Evolutionary conservation across 2,797 vertebrate species (phyloP), one percentile per base, ranked within the genome.

Genomic region (Corythornis leucogaster): DNA sequence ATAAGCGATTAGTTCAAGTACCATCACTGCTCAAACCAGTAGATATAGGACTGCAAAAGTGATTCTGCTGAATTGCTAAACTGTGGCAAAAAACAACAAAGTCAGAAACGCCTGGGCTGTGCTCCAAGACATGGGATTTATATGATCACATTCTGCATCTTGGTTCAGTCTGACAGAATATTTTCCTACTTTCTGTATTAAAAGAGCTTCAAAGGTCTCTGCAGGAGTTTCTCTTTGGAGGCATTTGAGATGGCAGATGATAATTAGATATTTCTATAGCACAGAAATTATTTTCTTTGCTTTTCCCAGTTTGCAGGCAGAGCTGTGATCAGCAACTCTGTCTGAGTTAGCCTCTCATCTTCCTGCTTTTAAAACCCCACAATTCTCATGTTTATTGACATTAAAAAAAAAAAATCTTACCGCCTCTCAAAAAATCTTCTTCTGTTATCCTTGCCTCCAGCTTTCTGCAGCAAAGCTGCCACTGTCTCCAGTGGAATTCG

Each of bases 61-160:
- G 76, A 90, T 95, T 93, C 87, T 92, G 88, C 90, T 94, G 88
- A 96, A 90, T 87, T 90, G 90, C 84, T 93, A 51, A 96, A 93
- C 90, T 87, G 71, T n/a, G 0, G 14, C 0, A 0, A 90, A 93
- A 95, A 93, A 63, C 63, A 96, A 91, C 90, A 64, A 92, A 95
- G 88, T 94, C 92, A 92, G 84, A 92, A 90, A 45, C 11, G 48
- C 77, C 93, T 87, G 93, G 93, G 94, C 96, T 91, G 25, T 61
- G 66, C 66, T 95, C 96, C 95, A 96, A 89, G 73, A 71, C 62
- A 50, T 10, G 18, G 92, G 93, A 95, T 93, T 94, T 95, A 90
- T 90, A 92, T 59, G 86, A 94, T 94, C 88, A 80, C 66, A 85
- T 93, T 93, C 84, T 85, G 54, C 88, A 87, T 90, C 92, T 94